Conservation (phyloP, 2,888 invertebrate species). For the Drosophila bunnanda region DNA sequence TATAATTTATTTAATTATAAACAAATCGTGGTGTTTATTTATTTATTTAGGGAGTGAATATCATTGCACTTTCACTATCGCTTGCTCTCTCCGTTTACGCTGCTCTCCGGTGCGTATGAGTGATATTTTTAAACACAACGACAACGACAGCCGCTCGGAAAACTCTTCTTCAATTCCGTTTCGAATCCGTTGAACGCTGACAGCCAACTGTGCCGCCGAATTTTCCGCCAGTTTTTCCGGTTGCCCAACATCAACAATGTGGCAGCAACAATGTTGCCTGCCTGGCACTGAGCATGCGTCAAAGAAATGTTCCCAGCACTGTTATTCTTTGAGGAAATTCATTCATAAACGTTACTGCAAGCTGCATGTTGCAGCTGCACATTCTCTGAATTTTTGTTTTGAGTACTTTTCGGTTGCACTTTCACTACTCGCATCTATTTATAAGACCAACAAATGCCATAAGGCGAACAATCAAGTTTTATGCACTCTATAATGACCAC, state of each 20-base stretch:
- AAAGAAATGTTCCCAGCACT: constrained; percentile 39
- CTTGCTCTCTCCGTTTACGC: constrained; percentile 4
- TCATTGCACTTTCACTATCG: constrained; percentile 37
- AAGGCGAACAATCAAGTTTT: constrained; percentile 51
- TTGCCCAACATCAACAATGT: constrained; percentile 26
- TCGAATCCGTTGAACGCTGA: constrained; percentile 68
- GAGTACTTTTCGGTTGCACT: constrained; percentile 1
- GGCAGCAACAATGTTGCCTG: constrained; percentile 26
- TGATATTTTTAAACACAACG: constrained; percentile 38
- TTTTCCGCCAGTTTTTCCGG: constrained; percentile 63
- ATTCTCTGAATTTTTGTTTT: not conserved
- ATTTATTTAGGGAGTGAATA: constrained; percentile 7
- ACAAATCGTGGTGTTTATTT: constrained; percentile 12
- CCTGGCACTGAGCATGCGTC: constrained; percentile 60
- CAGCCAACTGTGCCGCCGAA: constrained; percentile 70
- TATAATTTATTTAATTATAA: constrained; percentile 6
- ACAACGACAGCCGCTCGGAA: constrained; percentile 6
- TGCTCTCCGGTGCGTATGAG: constrained; percentile 26
- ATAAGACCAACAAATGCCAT: constrained; percentile 49
- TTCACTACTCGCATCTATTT: constrained; percentile 36
- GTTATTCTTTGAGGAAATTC: constrained; percentile 40
- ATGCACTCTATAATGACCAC: constrained; percentile 37
- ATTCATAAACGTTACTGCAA: constrained; percentile 67
- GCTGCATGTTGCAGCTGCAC: constrained; percentile 49
- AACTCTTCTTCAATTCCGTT: constrained; percentile 10